Percentiles rank a stretch among this genome's conserved stretches.
Evolutionary conservation across 2,888 invertebrate species (phyloP).

Genomic region (Glomeris marginata): DNA sequence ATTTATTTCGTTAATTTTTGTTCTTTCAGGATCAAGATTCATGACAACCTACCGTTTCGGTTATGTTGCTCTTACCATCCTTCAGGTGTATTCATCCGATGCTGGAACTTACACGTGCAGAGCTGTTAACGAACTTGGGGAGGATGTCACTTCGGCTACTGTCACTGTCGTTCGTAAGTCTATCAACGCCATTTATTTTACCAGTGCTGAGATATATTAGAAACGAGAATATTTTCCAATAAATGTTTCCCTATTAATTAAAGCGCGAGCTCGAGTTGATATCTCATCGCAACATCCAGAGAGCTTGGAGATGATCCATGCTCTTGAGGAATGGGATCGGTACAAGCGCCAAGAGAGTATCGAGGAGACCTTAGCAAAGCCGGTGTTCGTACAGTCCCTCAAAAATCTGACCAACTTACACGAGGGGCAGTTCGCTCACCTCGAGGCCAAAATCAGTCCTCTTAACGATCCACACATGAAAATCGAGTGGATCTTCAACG

Average conservation of each 20-base stretch:
- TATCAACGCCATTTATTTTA: not conserved
- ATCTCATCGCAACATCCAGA: conserved; percentile 79
- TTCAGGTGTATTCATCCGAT: conserved; percentile 70
- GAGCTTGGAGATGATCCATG: conserved; percentile 75
- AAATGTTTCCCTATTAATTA: conserved; percentile 3
- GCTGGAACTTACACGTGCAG: conserved; percentile 82
- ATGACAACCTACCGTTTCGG: conserved; percentile 95
- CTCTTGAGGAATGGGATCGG: conserved; percentile 59
- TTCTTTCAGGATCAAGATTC: conserved; percentile 67
- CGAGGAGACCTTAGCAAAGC: conserved; percentile 66
- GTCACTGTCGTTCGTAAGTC: conserved; percentile 51
- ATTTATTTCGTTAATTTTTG: not conserved
- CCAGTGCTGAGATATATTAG: not conserved
- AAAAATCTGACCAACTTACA: conserved; percentile 71
- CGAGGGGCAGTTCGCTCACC: conserved; percentile 83
- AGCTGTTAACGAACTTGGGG: conserved; percentile 70
- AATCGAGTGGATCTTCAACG: conserved; percentile 69
- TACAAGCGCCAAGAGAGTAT: conserved; percentile 53
- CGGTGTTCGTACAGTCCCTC: conserved; percentile 74
- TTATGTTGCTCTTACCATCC: conserved; percentile 83
- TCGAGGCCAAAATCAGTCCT: conserved; percentile 81
- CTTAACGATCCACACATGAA: conserved; percentile 87
- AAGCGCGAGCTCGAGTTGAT: conserved; percentile 65
- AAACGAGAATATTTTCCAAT: not conserved
- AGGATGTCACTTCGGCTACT: conserved; percentile 67